Conservation (phyloP, 2,888 invertebrate species). For the Eupithecia vulgata region DNA sequence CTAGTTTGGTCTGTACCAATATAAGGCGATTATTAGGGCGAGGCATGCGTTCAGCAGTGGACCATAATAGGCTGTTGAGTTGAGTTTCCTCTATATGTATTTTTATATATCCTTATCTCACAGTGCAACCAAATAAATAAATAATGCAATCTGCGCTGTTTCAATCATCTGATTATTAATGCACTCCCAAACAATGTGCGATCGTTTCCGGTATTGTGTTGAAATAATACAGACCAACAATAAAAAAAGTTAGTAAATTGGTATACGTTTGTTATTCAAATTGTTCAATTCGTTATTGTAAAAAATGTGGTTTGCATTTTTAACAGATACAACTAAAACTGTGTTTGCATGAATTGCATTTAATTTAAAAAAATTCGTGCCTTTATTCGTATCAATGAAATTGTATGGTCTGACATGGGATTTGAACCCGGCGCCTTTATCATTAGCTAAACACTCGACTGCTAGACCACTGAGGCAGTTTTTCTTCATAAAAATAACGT, state of each 20-base stretch:
- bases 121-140: background rate
- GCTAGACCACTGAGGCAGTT: too few relatives aligned
- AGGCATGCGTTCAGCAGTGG: too few relatives aligned
- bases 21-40: too few relatives aligned
- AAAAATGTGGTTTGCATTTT: slow-evolving; percentile 7
- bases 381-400: too few relatives aligned
- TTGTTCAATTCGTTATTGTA: slow-evolving; percentile 3
- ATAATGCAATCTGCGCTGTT: background rate
- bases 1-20: too few relatives aligned
- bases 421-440: too few relatives aligned
- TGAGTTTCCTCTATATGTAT: too few relatives aligned
- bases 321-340: background rate
- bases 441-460: too few relatives aligned
- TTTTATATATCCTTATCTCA: background rate
- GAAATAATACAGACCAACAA: background rate
- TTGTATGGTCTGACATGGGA: too few relatives aligned
- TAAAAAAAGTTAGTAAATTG: background rate
- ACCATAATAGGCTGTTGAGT: too few relatives aligned
- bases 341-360: background rate
- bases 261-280: slow-evolving; percentile 1
- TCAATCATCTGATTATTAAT: slow-evolving; percentile 6
- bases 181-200: background rate
- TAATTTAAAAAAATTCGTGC: too few relatives aligned
- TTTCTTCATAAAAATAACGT: too few relatives aligned
- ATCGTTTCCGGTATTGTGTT: background rate